These are phyloP conservation scores for Drosophila melanica DNA, from an alignment of 1,140 invertebrate genomes.

Conservation along the genomic window DNA sequence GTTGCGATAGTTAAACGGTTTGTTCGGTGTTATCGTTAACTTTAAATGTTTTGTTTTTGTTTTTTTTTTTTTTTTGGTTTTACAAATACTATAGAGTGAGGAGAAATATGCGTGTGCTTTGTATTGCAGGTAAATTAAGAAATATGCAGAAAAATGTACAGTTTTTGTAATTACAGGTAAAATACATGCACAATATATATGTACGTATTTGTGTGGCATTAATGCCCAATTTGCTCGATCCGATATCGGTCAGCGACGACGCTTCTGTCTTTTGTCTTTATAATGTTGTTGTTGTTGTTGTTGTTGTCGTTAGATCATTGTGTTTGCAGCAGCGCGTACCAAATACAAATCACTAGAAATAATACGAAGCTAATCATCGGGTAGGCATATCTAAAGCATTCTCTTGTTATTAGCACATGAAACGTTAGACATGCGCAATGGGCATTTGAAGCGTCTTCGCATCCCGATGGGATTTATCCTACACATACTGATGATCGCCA, in stretches of 20 bases:
- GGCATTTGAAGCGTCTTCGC: slow-evolving; percentile 83
- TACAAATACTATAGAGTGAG: slow-evolving; percentile 72
- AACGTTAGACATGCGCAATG: slow-evolving; percentile 78
- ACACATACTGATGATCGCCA: slow-evolving; percentile 83
- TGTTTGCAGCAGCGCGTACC: slow-evolving; percentile 54
- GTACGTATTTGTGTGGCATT: slow-evolving; percentile 27
- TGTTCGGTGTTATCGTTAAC: slow-evolving; percentile 30
- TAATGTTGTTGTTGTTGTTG: slow-evolving; percentile 4
- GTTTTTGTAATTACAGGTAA: slow-evolving; percentile 69
- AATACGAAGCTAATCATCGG: slow-evolving; percentile 42
- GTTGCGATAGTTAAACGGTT: slow-evolving; percentile 56
- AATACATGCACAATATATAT: slow-evolving; percentile 60
- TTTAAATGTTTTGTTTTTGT: too few species aligned
- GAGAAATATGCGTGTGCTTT: slow-evolving; percentile 37
- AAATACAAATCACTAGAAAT: slow-evolving; percentile 50
- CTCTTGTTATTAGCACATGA: slow-evolving; percentile 29
- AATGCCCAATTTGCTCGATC: slow-evolving; percentile 46
- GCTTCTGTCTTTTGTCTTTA: slow-evolving; percentile 64
- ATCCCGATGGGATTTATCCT: slow-evolving; percentile 83
- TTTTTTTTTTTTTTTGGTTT: slow-evolving; percentile 63
- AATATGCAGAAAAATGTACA: slow-evolving; percentile 75
- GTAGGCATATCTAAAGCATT: slow-evolving; percentile 58
- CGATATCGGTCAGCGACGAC: slow-evolving; percentile 81
- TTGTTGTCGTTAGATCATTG: slow-evolving; percentile 36
- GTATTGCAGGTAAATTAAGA: slow-evolving; percentile 60